These are phyloP conservation scores for Lumbricus terrestris DNA, from an alignment of 2,888 invertebrate genomes.

Conservation along the genomic window DNA sequence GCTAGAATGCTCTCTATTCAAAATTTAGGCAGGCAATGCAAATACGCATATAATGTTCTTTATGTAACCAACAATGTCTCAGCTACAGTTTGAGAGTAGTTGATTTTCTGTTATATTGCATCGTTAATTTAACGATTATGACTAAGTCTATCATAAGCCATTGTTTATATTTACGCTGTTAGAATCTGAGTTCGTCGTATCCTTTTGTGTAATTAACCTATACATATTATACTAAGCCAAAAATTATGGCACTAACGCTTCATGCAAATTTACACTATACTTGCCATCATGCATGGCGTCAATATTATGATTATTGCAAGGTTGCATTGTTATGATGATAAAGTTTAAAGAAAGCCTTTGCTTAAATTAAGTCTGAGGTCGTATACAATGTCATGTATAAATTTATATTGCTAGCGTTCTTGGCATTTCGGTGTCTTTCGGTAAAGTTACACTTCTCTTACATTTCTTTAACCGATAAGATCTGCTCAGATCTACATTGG, in stretches of 20 bases:
- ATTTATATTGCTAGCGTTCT: background rate
- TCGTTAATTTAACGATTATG: background rate
- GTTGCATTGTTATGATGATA: background rate
- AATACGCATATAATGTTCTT: too few relatives aligned
- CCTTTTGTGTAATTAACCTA: background rate
- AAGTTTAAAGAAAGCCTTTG: background rate
- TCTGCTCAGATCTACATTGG: background rate
- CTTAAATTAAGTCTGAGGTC: background rate
- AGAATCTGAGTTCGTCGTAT: too few relatives aligned
- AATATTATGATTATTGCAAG: too few relatives aligned
- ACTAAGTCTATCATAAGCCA: too few relatives aligned
- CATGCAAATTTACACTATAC: background rate
- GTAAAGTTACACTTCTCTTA: background rate
- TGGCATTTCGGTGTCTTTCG: background rate
- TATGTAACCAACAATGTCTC: too few relatives aligned
- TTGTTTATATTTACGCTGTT: background rate
- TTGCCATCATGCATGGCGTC: too few relatives aligned
- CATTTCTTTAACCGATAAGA: background rate
- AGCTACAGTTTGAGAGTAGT: background rate
- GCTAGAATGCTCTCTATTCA: too few relatives aligned
- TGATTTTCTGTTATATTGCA: background rate
- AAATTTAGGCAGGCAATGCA: too few relatives aligned
- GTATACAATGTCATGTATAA: background rate
- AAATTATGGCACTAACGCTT: background rate
- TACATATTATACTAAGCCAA: too few relatives aligned